phyloP scores from a whole-genome alignment of 2,888 invertebrate genomes.

The Volucella bombylans region DNA sequence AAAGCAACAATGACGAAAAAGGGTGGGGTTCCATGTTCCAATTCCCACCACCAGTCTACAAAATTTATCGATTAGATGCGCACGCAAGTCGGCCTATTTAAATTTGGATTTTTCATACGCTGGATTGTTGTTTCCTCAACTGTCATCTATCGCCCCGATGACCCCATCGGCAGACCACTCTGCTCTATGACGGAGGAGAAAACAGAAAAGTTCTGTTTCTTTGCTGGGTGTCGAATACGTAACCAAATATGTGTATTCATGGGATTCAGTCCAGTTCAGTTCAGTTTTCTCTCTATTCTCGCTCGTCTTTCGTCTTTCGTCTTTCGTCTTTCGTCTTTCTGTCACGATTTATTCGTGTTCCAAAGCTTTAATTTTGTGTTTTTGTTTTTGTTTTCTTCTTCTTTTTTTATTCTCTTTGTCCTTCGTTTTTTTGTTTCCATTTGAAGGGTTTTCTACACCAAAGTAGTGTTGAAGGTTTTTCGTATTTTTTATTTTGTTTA shows the following conservation, averaged over 20 bases:
- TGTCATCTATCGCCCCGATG: background rate
- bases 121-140: constrained; percentile 32
- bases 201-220: constrained; percentile 21
- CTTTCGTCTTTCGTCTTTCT: background rate
- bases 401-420: constrained; percentile 12
- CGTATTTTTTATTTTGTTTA: constrained; percentile 15
- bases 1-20: constrained; percentile 17
- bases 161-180: background rate
- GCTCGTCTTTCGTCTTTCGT: background rate
- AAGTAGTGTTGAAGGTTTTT: constrained; percentile 69
- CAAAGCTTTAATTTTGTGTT: constrained; percentile 20
- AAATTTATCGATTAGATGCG: constrained; percentile 75
- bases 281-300: constrained; percentile 1
- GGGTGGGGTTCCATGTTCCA: constrained; percentile 9
- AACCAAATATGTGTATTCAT: constrained; percentile 46
- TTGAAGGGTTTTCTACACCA: constrained; percentile 55
- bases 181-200: constrained; percentile 9
- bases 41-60: constrained; percentile 50
- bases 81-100: constrained; percentile 72
- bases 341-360: background rate
- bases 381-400: constrained; percentile 26
- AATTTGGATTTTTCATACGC: constrained; percentile 64
- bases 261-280: constrained; percentile 7
- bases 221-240: constrained; percentile 56
- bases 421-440: constrained; percentile 27